Conservation (phyloP, 2,888 invertebrate species). For the Lasioglossum zephyrum region DNA sequence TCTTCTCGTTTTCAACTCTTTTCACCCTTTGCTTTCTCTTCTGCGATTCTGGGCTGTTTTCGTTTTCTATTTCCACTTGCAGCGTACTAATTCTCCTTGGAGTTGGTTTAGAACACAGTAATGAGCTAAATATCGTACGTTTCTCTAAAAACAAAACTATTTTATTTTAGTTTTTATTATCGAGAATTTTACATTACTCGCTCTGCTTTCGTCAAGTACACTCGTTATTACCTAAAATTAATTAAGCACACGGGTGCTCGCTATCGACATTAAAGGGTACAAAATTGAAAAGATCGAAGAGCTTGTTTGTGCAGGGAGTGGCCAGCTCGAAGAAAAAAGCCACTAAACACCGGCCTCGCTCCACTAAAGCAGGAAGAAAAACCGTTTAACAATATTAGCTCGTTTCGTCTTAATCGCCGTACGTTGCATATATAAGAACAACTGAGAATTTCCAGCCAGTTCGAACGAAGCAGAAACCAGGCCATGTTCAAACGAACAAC, state of each 20-base stretch:
- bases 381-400: slow-evolving; percentile 25
- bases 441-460: slow-evolving; percentile 31
- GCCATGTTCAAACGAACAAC: neutral
- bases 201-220: neutral
- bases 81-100: neutral
- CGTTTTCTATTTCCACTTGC: neutral
- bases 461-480: neutral
- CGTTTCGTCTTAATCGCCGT: slow-evolving; percentile 21
- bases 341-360: slow-evolving; percentile 38
- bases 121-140: neutral
- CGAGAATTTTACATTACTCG: too few species aligned
- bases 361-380: slow-evolving; percentile 41
- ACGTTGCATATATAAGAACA: slow-evolving; percentile 51
- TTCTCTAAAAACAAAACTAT: neutral
- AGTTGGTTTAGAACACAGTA: neutral
- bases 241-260: neutral
- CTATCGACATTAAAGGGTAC: neutral
- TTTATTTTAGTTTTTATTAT: neutral
- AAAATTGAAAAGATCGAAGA: neutral
- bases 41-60: neutral
- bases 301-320: neutral
- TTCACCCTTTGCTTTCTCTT: neutral
- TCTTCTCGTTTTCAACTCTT: neutral
- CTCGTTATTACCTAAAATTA: neutral
- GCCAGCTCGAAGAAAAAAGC: neutral